Base-by-base conservation (phyloP, 2,888 invertebrate species). In the Clostera curtula region DNA sequence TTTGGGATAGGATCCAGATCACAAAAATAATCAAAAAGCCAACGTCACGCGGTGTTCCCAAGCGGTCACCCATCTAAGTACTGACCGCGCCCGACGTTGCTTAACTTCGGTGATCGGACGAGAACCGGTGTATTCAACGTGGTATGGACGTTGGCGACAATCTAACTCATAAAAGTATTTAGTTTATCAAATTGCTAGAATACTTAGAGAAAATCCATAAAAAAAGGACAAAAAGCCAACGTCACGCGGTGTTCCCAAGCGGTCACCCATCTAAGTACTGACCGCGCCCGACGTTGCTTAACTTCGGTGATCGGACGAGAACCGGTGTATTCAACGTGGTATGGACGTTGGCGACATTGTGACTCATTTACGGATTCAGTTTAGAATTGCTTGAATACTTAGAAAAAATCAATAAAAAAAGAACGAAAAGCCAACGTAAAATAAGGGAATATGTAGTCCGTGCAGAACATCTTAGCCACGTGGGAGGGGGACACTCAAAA, bases 251-350 rank as follows among this genome's bases (percentile, higher is more conserved):
- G 60, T 66, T 66, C 64, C 64, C 63, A 64, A 55, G 65, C 65
- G 63, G 69, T 69, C 67, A 69, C 68, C 69, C 69, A 69, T 69
- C 65, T 63, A 71, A 69, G 66, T 70, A 69, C 68, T 69, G 64
- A 70, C 60, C 58, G 51, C 65, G 67, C 66, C 68, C 69, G 62
- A 70, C 56, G 69, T 61, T 66, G 65, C 65, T 69, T 40, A 39
- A 37, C 34, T 41, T 40, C 41, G 41, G 42, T 35, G 36, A 45
- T 42, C 32, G 30, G 40, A 41, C 29, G 36, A 47, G 40, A 47
- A 36, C 71, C 72, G 69, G 71, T 70, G 70, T 67, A 43, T 67
- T 72, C 69, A 73, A 68, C 68, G 56, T 71, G 55, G 70, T 71
- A 64, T 70, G 70, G 64, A 66, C 63, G 49, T 49, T 49, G 49